phyloP scores from a whole-genome alignment of 1,140 invertebrate species.

The Coptotermes formosanus region DNA sequence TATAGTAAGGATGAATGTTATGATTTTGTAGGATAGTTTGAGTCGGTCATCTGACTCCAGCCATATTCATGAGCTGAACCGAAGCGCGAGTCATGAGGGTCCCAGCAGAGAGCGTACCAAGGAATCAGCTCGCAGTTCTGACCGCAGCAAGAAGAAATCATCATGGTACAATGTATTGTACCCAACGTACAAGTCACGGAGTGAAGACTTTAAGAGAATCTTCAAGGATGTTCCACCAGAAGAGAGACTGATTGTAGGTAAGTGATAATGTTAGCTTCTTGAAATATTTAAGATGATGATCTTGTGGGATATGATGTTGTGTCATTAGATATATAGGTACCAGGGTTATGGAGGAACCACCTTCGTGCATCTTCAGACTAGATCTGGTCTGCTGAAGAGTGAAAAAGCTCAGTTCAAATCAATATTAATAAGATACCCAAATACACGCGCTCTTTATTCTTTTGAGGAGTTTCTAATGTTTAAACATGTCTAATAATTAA shows the following conservation, averaged over 20 bases:
- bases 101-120: slow-evolving; percentile 12
- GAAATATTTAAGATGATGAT: background rate
- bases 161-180: slow-evolving; percentile 84
- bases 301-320: too few relatives aligned
- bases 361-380: too few relatives aligned
- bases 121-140: slow-evolving; percentile 35
- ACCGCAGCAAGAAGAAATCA: slow-evolving; percentile 67
- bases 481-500: too few relatives aligned
- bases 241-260: slow-evolving; percentile 90
- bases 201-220: slow-evolving; percentile 87
- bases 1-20: background rate
- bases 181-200: slow-evolving; percentile 90
- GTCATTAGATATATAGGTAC: background rate
- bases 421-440: too few relatives aligned
- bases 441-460: too few relatives aligned
- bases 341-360: too few relatives aligned
- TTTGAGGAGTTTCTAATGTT: too few relatives aligned
- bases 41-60: slow-evolving; percentile 32
- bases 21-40: slow-evolving; percentile 21
- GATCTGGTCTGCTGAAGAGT: too few relatives aligned
- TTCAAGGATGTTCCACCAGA: slow-evolving; percentile 90
- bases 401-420: too few relatives aligned
- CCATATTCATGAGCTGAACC: slow-evolving; percentile 21
- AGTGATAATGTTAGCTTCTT: slow-evolving; percentile 44
- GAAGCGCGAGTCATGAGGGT: background rate